Conservation (phyloP, 2,797 vertebrate species). For the Melanotaenia trifasciata region DNA sequence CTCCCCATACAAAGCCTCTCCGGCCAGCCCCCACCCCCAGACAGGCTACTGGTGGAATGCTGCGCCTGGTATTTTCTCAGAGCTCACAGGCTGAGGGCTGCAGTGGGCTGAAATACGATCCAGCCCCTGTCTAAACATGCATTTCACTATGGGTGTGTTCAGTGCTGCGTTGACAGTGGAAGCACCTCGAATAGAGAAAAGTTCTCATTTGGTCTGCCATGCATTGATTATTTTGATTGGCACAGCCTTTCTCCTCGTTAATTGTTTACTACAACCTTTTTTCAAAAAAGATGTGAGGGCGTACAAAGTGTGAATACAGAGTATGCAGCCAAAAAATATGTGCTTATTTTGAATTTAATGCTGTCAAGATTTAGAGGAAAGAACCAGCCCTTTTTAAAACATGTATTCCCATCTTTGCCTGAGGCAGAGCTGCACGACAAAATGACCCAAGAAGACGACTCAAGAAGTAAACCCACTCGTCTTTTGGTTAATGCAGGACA, state of each 20-base stretch:
- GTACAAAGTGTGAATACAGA: background rate
- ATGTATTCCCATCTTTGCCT: too few species aligned
- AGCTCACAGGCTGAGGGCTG: conserved; percentile 58
- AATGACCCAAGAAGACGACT: too few species aligned
- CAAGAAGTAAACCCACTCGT: too few species aligned
- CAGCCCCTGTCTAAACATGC: conserved; percentile 78
- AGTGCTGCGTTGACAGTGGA: conserved; percentile 52
- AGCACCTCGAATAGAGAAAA: conserved; percentile 62
- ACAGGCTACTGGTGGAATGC: conserved; percentile 76
- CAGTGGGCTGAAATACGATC: conserved; percentile 75
- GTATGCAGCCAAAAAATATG: background rate
- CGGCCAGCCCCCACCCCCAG: conserved; percentile 65
- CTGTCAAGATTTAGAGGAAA: background rate
- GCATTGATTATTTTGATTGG: conserved; percentile 22
- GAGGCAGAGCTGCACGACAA: too few species aligned
- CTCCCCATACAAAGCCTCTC: conserved; percentile 65
- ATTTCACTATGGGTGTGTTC: conserved; percentile 68
- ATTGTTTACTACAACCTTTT: conserved; percentile 15
- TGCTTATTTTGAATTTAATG: background rate
- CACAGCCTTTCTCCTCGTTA: conserved; percentile 3
- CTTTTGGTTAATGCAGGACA: background rate
- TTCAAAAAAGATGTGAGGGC: background rate
- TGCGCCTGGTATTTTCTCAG: conserved; percentile 77
- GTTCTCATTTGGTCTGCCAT: conserved; percentile 23
- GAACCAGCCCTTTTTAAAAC: background rate